A percentile compares a stretch with the other conserved stretches of the same genome.
phyloP scores from a whole-genome alignment of 2,888 invertebrate species.

The Rotaria socialis region DNA sequence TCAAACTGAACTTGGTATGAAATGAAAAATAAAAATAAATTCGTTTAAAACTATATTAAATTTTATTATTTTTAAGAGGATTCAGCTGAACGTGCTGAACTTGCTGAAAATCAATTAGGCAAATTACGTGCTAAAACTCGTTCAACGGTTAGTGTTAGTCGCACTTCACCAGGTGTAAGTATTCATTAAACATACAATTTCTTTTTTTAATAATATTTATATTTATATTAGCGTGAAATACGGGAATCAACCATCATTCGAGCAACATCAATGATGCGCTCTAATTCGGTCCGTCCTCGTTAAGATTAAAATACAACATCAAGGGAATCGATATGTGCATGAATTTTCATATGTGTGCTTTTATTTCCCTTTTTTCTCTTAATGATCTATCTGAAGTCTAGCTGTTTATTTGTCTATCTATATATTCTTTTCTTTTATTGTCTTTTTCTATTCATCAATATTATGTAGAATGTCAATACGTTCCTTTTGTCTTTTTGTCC shows the following conservation, averaged over 20 bases:
- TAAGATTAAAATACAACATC: not conserved
- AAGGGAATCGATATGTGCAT: not conserved
- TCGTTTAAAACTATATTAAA: not conserved
- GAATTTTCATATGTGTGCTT: not conserved
- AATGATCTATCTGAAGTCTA: not conserved
- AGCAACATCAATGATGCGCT: not conserved
- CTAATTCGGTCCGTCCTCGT: not conserved
- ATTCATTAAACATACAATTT: not conserved
- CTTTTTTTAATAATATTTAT: not conserved
- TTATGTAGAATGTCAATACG: not conserved
- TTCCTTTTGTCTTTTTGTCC: not conserved
- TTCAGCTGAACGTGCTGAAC: slow-evolving; percentile 62
- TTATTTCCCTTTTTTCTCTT: not conserved
- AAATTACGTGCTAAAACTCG: slow-evolving; percentile 59
- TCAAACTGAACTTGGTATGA: slow-evolving; percentile 50
- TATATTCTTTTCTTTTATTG: not conserved
- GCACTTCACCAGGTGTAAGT: slow-evolving; percentile 37
- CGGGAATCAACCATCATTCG: not conserved
- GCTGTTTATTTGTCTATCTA: no score
- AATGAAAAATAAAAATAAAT: not conserved
- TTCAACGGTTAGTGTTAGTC: slow-evolving; percentile 45
- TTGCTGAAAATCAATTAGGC: slow-evolving; percentile 60
- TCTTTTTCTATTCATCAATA: not conserved
- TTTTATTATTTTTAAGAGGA: slow-evolving; percentile 59
- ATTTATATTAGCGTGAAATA: not conserved